phyloP scores from a whole-genome alignment of 2,888 invertebrate genomes.

The Cancer borealis region DNA sequence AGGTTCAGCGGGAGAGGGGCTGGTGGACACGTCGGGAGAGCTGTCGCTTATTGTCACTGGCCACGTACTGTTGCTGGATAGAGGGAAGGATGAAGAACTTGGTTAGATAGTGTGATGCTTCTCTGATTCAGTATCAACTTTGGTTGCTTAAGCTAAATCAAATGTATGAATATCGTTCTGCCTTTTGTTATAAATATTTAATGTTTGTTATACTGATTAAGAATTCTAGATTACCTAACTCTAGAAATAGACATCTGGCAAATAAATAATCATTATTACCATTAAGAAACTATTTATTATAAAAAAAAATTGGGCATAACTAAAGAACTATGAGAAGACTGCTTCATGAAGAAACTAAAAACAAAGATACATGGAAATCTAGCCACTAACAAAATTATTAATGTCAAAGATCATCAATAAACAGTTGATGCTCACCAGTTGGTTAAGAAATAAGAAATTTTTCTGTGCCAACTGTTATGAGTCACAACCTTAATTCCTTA shows the following conservation, averaged over 20 bases:
- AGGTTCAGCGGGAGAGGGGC: constrained; percentile 61
- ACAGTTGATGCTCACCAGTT: not conserved
- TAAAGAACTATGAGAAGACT: not conserved
- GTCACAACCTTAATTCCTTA: not conserved
- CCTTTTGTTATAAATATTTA: not conserved
- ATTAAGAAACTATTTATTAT: not conserved
- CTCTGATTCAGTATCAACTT: not conserved
- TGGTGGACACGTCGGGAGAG: constrained; percentile 64
- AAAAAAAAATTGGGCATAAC: not conserved
- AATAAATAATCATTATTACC: not conserved
- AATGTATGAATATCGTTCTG: not conserved
- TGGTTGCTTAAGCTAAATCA: not conserved
- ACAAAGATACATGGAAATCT: not conserved
- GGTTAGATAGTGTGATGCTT: not conserved
- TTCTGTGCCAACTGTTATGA: not conserved
- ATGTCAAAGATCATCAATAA: not conserved
- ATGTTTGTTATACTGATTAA: not conserved
- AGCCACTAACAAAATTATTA: not conserved
- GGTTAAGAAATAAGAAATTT: not conserved
- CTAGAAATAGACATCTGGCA: not conserved
- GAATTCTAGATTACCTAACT: not conserved
- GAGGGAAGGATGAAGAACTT: not conserved
- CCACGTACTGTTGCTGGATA: constrained; percentile 72
- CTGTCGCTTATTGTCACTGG: constrained; percentile 75
- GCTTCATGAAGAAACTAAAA: not conserved